These are phyloP conservation scores for Metaphire vulgaris DNA, from an alignment of 1,140 invertebrate species.

Conservation along the genomic window DNA sequence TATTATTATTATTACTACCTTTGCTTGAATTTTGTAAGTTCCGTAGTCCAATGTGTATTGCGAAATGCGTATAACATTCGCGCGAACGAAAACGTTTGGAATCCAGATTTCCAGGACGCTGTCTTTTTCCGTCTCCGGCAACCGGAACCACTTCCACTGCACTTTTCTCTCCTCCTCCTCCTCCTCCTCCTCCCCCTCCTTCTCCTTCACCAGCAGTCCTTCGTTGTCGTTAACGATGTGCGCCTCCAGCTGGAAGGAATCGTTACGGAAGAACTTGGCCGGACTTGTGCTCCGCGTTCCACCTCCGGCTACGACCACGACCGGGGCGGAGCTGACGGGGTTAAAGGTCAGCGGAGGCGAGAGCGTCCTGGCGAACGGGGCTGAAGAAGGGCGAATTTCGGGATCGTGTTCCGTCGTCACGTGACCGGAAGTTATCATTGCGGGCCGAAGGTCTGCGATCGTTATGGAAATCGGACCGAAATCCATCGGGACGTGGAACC, in stretches of 20 bases:
- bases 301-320: not conserved
- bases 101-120: not conserved
- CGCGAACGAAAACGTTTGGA: not conserved
- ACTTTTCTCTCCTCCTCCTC: too few relatives aligned
- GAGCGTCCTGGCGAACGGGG: too few relatives aligned
- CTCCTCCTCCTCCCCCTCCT: too few relatives aligned
- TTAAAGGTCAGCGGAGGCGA: too few relatives aligned
- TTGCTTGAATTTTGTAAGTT: not conserved
- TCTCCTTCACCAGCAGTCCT: not conserved
- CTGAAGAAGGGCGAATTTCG: too few relatives aligned
- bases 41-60: not conserved
- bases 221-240: not conserved
- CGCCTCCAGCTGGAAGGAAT: not conserved
- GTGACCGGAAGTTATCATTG: too few relatives aligned
- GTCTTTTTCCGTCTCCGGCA: not conserved
- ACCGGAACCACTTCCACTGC: not conserved
- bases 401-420: too few relatives aligned
- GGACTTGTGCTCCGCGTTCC: not conserved
- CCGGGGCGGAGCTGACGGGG: too few relatives aligned
- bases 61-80: not conserved
- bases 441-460: too few relatives aligned
- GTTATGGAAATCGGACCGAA: too few relatives aligned
- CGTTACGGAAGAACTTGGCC: not conserved
- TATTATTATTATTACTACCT: too few relatives aligned
- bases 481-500: too few relatives aligned